Percentiles rank a stretch among this genome's conserved stretches.
phyloP scores from a whole-genome alignment of 2,797 vertebrate genomes.

The Huso huso region DNA sequence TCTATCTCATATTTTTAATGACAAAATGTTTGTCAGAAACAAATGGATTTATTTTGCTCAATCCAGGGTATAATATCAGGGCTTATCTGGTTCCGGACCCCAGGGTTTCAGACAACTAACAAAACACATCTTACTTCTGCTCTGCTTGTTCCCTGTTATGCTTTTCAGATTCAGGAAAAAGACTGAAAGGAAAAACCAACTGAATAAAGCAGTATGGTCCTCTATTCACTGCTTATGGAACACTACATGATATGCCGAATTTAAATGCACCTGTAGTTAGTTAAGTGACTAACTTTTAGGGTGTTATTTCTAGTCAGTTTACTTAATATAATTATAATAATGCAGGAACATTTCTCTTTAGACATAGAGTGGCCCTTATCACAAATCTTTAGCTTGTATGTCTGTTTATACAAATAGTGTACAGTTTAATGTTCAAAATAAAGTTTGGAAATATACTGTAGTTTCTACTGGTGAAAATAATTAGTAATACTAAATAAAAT shows the following conservation, averaged over 20 bases:
- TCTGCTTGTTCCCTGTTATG: slow-evolving; percentile 76
- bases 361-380: too few species aligned
- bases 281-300: too few species aligned
- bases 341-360: too few species aligned
- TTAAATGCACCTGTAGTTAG: slow-evolving; percentile 3
- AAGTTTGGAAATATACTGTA: too few species aligned
- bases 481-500: too few species aligned
- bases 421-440: too few species aligned
- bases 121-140: slow-evolving; percentile 91
- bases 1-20: slow-evolving; percentile 76
- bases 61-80: slow-evolving; percentile 70
- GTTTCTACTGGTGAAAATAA: too few species aligned
- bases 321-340: too few species aligned
- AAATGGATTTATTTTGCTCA: slow-evolving; percentile 77
- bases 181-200: slow-evolving; percentile 56
- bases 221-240: slow-evolving; percentile 57
- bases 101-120: slow-evolving; percentile 83
- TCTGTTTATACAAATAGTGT: too few species aligned
- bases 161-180: slow-evolving; percentile 72
- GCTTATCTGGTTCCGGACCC: slow-evolving; percentile 80
- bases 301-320: too few species aligned
- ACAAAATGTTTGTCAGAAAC: slow-evolving; percentile 81
- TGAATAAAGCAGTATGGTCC: slow-evolving; percentile 55
- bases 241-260: slow-evolving; percentile 24
- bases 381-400: too few species aligned